Evolutionary conservation across 2,797 vertebrate genomes (phyloP).

Genomic region (Cyclopterus lumpus): DNA sequence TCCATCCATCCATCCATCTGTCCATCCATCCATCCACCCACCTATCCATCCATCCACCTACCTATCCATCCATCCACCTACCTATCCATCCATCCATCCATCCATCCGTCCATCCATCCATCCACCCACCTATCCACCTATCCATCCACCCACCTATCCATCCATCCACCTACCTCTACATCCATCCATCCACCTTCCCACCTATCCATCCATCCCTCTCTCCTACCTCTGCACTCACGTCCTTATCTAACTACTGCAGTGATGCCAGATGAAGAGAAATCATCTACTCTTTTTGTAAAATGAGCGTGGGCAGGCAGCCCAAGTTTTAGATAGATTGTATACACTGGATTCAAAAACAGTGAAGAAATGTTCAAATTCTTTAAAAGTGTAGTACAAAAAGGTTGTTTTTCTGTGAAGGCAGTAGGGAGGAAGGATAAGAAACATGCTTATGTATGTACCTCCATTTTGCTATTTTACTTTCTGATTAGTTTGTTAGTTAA

Average conservation of each 20-base stretch:
- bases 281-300: constrained; percentile 63
- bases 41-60: no score
- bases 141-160: no score
- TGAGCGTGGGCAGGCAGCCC: constrained; percentile 66
- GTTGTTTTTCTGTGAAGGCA: constrained; percentile 31
- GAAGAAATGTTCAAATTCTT: constrained; percentile 41
- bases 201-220: constrained; percentile 23
- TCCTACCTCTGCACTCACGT: constrained; percentile 64
- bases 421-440: constrained; percentile 3
- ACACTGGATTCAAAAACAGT: constrained; percentile 46
- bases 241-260: constrained; percentile 68
- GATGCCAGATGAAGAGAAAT: constrained; percentile 66
- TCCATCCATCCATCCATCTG: no score
- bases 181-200: no score
- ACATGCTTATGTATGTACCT: not conserved
- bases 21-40: no score
- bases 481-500: not conserved
- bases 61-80: no score
- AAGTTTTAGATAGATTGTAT: constrained; percentile 66
- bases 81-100: no score
- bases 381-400: constrained; percentile 13
- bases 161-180: no score
- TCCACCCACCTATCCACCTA: no score
- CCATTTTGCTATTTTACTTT: not conserved
- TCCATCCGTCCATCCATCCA: no score